These are phyloP conservation scores for Margaritifera margaritifera DNA, from an alignment of 2,888 invertebrate genomes.

Conservation along the genomic window DNA sequence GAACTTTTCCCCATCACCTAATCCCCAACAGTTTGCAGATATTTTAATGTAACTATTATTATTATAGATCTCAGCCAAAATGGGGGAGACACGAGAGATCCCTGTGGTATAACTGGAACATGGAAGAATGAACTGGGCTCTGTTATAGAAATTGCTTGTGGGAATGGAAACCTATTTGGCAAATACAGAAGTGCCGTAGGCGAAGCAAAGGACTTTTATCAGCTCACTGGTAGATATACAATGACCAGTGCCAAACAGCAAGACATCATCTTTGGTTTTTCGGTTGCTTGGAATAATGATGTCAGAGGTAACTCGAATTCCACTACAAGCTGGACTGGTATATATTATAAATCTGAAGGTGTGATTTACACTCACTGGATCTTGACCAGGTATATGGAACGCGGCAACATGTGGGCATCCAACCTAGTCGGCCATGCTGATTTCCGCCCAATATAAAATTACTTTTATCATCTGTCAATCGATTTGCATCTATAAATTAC, in stretches of 20 bases:
- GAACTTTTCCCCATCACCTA: too few relatives aligned
- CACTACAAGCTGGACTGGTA: slow-evolving; percentile 18
- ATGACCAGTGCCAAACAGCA: slow-evolving; percentile 1
- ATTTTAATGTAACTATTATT: too few relatives aligned
- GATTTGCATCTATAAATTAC: too few relatives aligned
- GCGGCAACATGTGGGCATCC: too few relatives aligned
- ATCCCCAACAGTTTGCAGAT: too few relatives aligned
- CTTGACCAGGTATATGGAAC: slow-evolving; percentile 1
- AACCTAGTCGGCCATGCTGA: too few relatives aligned
- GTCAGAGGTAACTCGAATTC: slow-evolving; percentile 11
- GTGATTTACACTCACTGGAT: slow-evolving; percentile 12
- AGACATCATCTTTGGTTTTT: slow-evolving; percentile 7
- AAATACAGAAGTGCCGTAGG: slow-evolving; percentile 15
- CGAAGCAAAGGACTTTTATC: slow-evolving; percentile 6
- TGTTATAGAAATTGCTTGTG: slow-evolving; percentile 2
- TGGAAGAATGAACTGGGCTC: slow-evolving; percentile 19
- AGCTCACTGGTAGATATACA: slow-evolving; percentile 14
- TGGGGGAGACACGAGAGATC: too few relatives aligned
- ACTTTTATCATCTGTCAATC: too few relatives aligned
- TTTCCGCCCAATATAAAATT: too few relatives aligned
- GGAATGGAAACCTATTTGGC: slow-evolving; percentile 8
- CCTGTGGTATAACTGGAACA: slow-evolving; percentile 9
- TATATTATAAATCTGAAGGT: slow-evolving; percentile 2
- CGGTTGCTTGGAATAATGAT: slow-evolving; percentile 14
- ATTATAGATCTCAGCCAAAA: too few relatives aligned